Evolutionary conservation across 64 coral and sea anemone species (phyloP), one percentile per base, ranked within the genome.

Genomic region (Pachyseris speciosa): DNA sequence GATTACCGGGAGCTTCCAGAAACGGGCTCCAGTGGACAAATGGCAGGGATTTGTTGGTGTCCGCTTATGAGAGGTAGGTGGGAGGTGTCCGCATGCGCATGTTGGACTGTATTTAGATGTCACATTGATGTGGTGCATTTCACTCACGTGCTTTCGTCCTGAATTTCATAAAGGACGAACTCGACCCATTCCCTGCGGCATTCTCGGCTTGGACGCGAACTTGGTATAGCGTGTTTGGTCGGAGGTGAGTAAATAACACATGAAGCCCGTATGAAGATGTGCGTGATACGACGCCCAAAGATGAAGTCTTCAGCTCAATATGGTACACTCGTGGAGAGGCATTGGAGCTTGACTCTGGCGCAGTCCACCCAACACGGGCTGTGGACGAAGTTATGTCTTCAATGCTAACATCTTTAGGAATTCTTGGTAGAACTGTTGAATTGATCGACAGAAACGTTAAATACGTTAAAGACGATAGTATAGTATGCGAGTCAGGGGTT

Each of bases 181-280:
- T 81, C 19, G 77, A 61, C 32, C 77, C 77, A 58, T 81, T 81
- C 4, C 77, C 77, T 20, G 77, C 77, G 20, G 19, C 1, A 63
- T 81, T 81, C 52, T 81, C 77, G 7, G 77, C 77, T 40, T 81
- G 77, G 36, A 81, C 77, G 22, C 77, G 52, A 24, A 81, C 22
- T 61, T 19, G 55, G 25, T 81, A 81, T 5, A 37, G 29, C 40
- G 49, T 40, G 22, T 63, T 58, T 59, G 51, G 29, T 25, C 4
- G 52, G 24, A 81, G 77, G 24, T 39, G 7, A 22, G 77, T 25
- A 12, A 81, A 55, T 40, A 58, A 12, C 19, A 81, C 30, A 40
- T 51, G 40, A 10, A 22, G 77, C 1, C 33, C 10, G 17, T 61
- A 13, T 2, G 32, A 59, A 20, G 77, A 81, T 43, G 0, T 59